Percentiles rank a stretch among this genome's conserved stretches.
Evolutionary conservation across 2,888 invertebrate genomes (phyloP).

Genomic region (Linnaemya tessellans): DNA sequence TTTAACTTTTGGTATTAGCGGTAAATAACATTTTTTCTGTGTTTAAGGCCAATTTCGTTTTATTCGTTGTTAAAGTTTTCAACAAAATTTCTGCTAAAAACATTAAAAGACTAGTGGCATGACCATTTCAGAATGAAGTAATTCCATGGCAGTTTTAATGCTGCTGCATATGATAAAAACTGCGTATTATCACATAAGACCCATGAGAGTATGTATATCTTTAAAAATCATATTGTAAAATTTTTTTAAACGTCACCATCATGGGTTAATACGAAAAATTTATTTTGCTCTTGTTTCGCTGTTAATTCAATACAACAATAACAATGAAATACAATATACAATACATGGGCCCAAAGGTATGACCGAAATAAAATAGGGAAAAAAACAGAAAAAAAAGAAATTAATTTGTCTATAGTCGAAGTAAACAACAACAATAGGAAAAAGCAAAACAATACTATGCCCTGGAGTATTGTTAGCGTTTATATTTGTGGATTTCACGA

Average conservation of each 20-base stretch:
- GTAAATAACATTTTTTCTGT: no score
- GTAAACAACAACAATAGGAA: constrained; percentile 27
- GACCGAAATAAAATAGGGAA: constrained; percentile 19
- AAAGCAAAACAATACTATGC: constrained; percentile 37
- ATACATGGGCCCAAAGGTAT: constrained; percentile 30
- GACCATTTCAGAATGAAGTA: no score
- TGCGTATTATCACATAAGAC: no score
- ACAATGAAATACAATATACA: constrained; percentile 16
- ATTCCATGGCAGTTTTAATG: no score
- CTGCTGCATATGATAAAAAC: no score
- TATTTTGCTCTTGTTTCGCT: constrained; percentile 11
- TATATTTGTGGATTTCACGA: constrained; percentile 62
- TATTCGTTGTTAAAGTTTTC: no score
- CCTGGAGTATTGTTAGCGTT: constrained; percentile 71
- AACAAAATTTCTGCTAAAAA: no score
- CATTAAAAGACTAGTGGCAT: no score
- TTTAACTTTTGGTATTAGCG: no score
- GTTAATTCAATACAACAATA: constrained; percentile 36
- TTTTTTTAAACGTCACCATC: neutral
- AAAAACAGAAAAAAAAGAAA: constrained; percentile 26
- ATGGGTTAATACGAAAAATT: constrained; percentile 20
- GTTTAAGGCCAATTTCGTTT: no score
- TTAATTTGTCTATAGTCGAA: constrained; percentile 57
- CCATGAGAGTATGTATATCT: no score
- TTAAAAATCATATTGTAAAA: neutral